A percentile compares a stretch with the other conserved stretches of the same genome.
These are phyloP conservation scores for Pavo muticus DNA, from an alignment of 2,113 vertebrate species.

Conservation along the genomic window DNA sequence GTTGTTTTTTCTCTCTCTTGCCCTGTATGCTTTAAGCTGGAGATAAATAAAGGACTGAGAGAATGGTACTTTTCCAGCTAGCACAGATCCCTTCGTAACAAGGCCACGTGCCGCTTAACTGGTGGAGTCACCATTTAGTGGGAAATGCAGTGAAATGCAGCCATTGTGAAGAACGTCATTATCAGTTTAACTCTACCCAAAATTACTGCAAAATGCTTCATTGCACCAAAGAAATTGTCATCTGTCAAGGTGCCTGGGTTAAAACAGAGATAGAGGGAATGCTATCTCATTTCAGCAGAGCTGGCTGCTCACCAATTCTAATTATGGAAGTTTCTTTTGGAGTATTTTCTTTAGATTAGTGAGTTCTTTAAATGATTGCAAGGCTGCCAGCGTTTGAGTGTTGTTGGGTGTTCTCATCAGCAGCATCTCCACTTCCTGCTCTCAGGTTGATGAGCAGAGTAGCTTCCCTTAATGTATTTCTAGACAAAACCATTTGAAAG, in stretches of 20 bases:
- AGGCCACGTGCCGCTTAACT: neutral
- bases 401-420: conserved; percentile 2
- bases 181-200: neutral
- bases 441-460: neutral
- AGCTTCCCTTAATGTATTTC: neutral
- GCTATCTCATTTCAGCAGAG: neutral
- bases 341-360: conserved; percentile 9
- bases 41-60: neutral
- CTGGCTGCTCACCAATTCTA: neutral
- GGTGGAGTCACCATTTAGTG: neutral
- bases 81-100: neutral
- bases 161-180: accelerated
- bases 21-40: neutral
- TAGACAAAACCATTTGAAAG: conserved; percentile 1
- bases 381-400: neutral
- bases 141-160: neutral
- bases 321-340: neutral
- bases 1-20: no score
- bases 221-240: neutral
- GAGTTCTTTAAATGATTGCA: neutral
- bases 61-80: neutral
- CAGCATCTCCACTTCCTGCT: neutral
- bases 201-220: neutral
- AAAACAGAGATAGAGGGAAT: neutral
- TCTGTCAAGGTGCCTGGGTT: neutral